These are phyloP conservation scores for Chaetoderma sp. DNA, from an alignment of 2,888 invertebrate genomes.

Conservation along the genomic window DNA sequence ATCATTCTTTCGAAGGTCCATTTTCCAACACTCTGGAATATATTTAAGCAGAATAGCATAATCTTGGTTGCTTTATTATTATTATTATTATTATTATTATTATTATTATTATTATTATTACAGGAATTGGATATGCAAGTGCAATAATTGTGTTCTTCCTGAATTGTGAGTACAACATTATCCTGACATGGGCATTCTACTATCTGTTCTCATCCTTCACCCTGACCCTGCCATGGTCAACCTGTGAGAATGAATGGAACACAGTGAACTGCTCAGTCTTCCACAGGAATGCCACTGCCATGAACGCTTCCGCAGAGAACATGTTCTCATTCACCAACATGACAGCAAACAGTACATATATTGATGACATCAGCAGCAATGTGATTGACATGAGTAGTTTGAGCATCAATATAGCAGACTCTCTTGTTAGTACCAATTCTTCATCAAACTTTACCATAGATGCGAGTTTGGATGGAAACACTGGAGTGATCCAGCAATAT, in stretches of 20 bases:
- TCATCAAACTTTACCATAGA: not conserved
- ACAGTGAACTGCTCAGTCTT: slow-evolving; percentile 71
- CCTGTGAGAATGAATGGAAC: slow-evolving; percentile 86
- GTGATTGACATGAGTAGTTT: too few species aligned
- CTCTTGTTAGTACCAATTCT: not conserved
- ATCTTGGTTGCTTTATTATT: too few species aligned
- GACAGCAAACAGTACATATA: slow-evolving; percentile 4
- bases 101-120: too few species aligned
- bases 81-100: too few species aligned
- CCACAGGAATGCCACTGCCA: slow-evolving; percentile 10
- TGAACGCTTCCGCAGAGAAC: not conserved
- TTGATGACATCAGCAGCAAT: too few species aligned
- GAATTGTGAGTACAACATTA: slow-evolving; percentile 76
- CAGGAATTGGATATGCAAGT: slow-evolving; percentile 73
- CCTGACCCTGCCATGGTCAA: slow-evolving; percentile 81
- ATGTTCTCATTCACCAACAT: slow-evolving; percentile 25
- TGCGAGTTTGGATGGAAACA: not conserved
- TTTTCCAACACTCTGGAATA: too few species aligned
- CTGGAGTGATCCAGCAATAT: not conserved
- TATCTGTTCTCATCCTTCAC: slow-evolving; percentile 79
- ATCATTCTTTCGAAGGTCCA: too few species aligned
- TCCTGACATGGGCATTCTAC: slow-evolving; percentile 85
- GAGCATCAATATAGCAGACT: too few species aligned
- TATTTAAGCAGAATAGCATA: too few species aligned
- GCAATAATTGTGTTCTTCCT: slow-evolving; percentile 69